Evolutionary conservation across 1,140 invertebrate genomes (phyloP), one percentile per base, ranked within the genome.

Genomic region (Drosophila pseudoananassae): DNA sequence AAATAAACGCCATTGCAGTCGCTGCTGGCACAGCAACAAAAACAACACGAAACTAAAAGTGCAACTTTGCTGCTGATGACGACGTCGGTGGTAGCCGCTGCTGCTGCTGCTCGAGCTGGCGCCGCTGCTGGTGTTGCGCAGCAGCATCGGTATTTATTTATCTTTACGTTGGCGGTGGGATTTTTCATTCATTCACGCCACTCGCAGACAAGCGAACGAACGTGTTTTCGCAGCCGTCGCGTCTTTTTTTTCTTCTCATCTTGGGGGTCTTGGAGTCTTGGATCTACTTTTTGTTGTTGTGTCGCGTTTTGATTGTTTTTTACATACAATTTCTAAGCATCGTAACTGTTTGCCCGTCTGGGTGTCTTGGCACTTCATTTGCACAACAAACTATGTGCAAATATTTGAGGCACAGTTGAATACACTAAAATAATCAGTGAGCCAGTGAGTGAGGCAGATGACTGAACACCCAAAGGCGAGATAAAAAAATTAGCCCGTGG

Each of bases 371-470:
- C 43, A 58, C 51, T 17, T 70, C 50, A 70, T 59, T 77, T 71
- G 54, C 75, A 77, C 65, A 69, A 69, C 68, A 73, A 61, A 75
- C 65, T 43, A 71, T 71, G 52, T 71, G 68, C 65, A 71, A 71
- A 71, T 71, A 71, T 71, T 71, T 71, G 53, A 33, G 27, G 20
- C 20, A 20, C 33, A 52, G 51, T 69, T 69, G 65, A 69, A 51
- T 69, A 54, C 29, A 69, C 65, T 53, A 29, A 69, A 68, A 69
- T 49, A 69, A 63, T 69, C 65, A 69, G 50, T 46, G 43, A 46
- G 20, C 12, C 25, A 61, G 58, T 55, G 36, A 17, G 40, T 6
- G 38, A 14, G 12, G 46, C 47, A 12, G 57, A 51, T 75, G 61
- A 58, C 47, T 43, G 43, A 20, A 27, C 6, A 25, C 38, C 31